Evolutionary conservation across 2,113 vertebrate species (phyloP).

Genomic region (Vireo altiloquus): DNA sequence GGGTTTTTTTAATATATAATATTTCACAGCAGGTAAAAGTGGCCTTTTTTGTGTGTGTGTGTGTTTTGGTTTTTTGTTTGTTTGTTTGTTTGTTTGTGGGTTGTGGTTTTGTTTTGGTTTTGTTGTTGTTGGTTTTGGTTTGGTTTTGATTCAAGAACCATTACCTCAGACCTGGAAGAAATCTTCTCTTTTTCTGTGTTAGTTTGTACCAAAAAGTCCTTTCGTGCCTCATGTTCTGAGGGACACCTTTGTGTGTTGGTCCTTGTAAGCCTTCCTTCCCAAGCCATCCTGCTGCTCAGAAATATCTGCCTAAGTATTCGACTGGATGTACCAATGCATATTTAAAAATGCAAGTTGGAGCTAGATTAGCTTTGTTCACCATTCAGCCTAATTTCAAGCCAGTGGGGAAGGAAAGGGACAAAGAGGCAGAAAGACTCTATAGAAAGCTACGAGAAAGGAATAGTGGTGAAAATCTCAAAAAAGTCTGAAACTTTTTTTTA

Average conservation of each 20-base stretch:
- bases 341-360: background rate
- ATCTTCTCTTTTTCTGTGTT: background rate
- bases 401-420: background rate
- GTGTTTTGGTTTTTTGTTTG: no score
- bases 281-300: background rate
- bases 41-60: no score
- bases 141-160: background rate
- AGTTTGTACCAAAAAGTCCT: background rate
- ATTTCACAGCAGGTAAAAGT: background rate
- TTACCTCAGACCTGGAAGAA: conserved; percentile 19
- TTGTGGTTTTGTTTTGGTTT: no score
- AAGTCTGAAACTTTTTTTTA: background rate
- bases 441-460: background rate
- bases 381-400: background rate
- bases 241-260: background rate
- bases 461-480: background rate
- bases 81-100: no score
- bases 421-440: background rate
- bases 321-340: background rate
- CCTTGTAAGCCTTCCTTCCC: background rate
- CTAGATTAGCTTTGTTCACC: background rate
- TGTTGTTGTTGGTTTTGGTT: background rate
- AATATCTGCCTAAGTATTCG: background rate
- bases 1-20: no score
- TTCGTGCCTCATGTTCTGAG: background rate